Conservation (phyloP, 2,113 vertebrate species). For the Dicrurus megarhynchus region DNA sequence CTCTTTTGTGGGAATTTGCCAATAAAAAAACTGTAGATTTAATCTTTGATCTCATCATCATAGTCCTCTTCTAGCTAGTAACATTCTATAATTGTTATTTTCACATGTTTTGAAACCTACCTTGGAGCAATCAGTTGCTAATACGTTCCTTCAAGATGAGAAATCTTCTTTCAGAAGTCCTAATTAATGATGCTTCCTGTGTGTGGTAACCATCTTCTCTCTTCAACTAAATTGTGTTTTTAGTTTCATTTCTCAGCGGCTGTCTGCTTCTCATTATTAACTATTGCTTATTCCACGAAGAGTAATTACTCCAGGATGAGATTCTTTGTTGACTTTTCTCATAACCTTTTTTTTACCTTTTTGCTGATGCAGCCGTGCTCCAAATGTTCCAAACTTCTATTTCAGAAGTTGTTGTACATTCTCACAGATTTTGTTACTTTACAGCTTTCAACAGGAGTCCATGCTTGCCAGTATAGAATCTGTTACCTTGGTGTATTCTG, state of each 20-base stretch:
- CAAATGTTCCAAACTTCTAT: neutral
- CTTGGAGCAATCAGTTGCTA: neutral
- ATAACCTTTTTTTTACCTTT: neutral
- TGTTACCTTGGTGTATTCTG: neutral
- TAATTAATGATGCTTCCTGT: constrained; percentile 23
- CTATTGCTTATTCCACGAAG: neutral
- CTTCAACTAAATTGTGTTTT: neutral
- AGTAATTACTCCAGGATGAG: neutral
- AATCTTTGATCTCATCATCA: neutral
- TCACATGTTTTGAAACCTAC: neutral
- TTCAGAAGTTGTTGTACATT: neutral
- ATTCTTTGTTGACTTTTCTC: neutral
- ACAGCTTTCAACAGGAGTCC: neutral
- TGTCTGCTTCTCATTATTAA: constrained; percentile 23
- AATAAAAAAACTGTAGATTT: neutral
- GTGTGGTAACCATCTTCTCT: neutral
- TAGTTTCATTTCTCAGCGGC: neutral
- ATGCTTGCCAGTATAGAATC: neutral
- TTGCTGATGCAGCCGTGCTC: neutral
- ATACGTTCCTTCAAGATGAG: constrained; percentile 8
- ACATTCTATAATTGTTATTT: neutral
- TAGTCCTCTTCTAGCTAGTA: neutral
- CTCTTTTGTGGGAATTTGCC: neutral
- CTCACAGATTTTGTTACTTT: neutral
- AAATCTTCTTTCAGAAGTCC: constrained; percentile 22